Conservation (phyloP, 2,113 vertebrate genomes). For the Gymnarchus niloticus region DNA sequence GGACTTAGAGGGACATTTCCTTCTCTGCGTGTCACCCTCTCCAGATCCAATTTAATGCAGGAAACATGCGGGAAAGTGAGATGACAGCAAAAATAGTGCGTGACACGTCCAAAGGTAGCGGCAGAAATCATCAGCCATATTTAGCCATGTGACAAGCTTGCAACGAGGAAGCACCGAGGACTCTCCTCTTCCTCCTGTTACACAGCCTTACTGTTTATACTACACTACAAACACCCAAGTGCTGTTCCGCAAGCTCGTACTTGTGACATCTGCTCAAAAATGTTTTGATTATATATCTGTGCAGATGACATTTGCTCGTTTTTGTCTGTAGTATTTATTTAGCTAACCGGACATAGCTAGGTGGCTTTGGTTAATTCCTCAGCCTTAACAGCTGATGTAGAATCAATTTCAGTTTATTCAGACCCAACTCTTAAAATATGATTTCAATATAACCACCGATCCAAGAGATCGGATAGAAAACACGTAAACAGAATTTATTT, state of each 20-base stretch:
- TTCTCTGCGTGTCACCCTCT: conserved; percentile 9
- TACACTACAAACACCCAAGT: neutral
- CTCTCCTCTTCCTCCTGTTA: neutral
- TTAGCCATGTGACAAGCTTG: conserved; percentile 38
- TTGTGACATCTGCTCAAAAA: neutral
- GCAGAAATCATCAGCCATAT: conserved; percentile 14
- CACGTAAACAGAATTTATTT: neutral
- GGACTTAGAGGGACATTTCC: neutral
- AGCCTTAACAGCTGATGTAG: neutral
- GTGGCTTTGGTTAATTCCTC: neutral
- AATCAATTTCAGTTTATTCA: neutral
- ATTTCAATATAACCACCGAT: neutral
- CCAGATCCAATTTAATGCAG: neutral
- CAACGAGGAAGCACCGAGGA: conserved; percentile 20
- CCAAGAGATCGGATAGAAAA: neutral
- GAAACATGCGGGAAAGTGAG: neutral
- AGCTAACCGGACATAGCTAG: neutral
- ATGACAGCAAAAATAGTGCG: neutral
- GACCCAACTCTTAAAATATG: neutral
- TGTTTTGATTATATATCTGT: neutral
- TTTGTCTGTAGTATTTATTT: neutral
- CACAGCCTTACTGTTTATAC: too few species aligned
- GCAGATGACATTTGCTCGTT: neutral
- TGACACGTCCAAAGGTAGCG: conserved; percentile 10
- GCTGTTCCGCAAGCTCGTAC: neutral